A percentile compares a stretch with the other conserved stretches of the same genome.
phyloP scores from a whole-genome alignment of 2,888 invertebrate species.

The Nomada hirtipes region DNA sequence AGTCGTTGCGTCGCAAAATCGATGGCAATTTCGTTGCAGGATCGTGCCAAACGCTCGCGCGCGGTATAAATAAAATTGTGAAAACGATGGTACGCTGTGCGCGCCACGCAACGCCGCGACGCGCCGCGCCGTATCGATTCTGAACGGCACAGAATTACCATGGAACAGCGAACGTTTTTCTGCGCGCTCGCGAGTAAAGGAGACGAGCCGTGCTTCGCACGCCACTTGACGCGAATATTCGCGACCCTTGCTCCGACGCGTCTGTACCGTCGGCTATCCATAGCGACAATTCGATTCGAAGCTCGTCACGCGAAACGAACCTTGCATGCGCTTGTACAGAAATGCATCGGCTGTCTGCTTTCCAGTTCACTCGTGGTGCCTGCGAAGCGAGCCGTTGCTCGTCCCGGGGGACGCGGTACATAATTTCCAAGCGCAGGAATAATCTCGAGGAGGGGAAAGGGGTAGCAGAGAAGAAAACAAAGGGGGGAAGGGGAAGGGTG shows the following conservation, averaged over 20 bases:
- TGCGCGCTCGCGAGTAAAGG: neutral
- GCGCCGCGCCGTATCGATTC: too few species aligned
- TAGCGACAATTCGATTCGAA: conserved; percentile 36
- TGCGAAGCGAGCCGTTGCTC: neutral
- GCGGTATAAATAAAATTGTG: neutral
- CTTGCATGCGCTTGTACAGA: conserved; percentile 6
- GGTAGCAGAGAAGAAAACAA: neutral
- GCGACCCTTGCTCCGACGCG: conserved; percentile 40
- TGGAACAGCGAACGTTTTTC: neutral
- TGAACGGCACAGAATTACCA: too few species aligned
- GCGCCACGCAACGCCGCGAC: neutral
- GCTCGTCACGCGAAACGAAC: conserved; percentile 29
- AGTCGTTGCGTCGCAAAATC: conserved; percentile 31
- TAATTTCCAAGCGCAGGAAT: neutral
- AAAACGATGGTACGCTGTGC: neutral
- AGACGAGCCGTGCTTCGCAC: conserved; percentile 5
- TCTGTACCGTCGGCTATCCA: neutral
- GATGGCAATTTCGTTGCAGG: conserved; percentile 53
- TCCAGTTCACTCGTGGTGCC: neutral
- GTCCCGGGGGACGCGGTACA: neutral
- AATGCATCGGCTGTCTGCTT: conserved; percentile 4
- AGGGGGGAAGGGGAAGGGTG: neutral
- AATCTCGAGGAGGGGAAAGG: neutral
- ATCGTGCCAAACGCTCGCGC: neutral
- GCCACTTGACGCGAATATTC: conserved; percentile 2